Percentiles rank a stretch among this genome's conserved stretches.
phyloP scores from a whole-genome alignment of 2,888 invertebrate species.

The Dendrolimus pini region DNA sequence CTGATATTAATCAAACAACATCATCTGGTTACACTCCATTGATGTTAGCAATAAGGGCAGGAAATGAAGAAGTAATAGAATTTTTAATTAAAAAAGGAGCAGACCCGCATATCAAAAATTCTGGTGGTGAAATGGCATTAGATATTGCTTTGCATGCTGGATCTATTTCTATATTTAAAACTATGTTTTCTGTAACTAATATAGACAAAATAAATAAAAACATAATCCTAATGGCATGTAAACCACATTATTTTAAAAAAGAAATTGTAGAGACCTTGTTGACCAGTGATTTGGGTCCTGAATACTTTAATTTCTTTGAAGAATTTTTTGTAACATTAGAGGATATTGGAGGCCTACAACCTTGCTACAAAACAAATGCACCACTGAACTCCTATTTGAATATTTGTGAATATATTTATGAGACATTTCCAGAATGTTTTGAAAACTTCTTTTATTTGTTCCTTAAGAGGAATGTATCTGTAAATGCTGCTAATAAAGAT shows the following conservation, averaged over 20 bases:
- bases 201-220: constrained; percentile 39
- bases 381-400: constrained; percentile 58
- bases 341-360: constrained; percentile 34
- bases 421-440: constrained; percentile 45
- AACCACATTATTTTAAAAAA: constrained; percentile 59
- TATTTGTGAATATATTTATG: constrained; percentile 62
- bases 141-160: constrained; percentile 50
- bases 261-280: constrained; percentile 54
- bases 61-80: constrained; percentile 42
- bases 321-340: constrained; percentile 40
- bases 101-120: constrained; percentile 52
- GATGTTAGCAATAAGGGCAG: constrained; percentile 46
- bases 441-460: constrained; percentile 53
- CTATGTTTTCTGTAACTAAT: constrained; percentile 43
- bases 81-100: constrained; percentile 55
- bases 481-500: constrained; percentile 45
- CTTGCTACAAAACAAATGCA: constrained; percentile 43
- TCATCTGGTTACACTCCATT: constrained; percentile 50
- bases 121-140: constrained; percentile 42
- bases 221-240: constrained; percentile 53
- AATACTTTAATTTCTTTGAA: constrained; percentile 53
- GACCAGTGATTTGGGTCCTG: constrained; percentile 51
- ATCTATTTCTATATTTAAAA: constrained; percentile 40
- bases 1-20: constrained; percentile 49
- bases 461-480: constrained; percentile 52